Percentiles rank a stretch among this genome's conserved stretches.
These are phyloP conservation scores for Strigops habroptila DNA, from an alignment of 2,113 vertebrate genomes.

Conservation along the genomic window DNA sequence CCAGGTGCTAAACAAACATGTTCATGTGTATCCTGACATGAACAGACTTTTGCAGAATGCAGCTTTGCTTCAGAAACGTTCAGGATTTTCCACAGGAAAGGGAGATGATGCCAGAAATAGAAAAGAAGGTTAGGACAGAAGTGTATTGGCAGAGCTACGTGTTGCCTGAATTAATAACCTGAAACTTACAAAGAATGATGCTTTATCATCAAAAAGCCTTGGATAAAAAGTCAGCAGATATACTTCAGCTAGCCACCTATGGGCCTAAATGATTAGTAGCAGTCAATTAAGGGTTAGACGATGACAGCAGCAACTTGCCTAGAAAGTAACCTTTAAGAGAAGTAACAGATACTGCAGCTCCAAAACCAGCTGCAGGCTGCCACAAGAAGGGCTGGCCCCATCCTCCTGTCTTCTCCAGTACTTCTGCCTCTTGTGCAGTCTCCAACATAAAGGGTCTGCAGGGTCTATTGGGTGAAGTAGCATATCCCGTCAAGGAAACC, in stretches of 20 bases:
- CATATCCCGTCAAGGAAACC: not conserved
- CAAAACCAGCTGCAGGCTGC: not conserved
- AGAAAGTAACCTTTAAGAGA: not conserved
- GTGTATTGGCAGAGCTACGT: not conserved
- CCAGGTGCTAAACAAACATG: not conserved
- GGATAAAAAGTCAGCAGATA: not conserved
- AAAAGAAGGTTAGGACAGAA: not conserved
- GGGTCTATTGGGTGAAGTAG: not conserved
- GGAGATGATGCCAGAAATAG: not conserved
- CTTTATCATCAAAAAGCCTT: not conserved
- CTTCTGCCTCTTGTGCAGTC: not conserved
- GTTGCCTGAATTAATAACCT: not conserved
- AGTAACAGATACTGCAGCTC: not conserved
- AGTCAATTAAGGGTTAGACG: not conserved
- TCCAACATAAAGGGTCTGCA: not conserved
- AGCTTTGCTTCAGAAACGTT: not conserved
- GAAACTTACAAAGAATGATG: not conserved
- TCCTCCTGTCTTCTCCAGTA: not conserved
- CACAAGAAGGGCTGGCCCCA: not conserved
- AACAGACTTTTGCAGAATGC: not conserved
- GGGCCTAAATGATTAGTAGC: not conserved
- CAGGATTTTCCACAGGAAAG: not conserved
- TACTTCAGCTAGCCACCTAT: not conserved
- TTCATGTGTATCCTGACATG: not conserved
- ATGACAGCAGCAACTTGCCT: not conserved